Conservation (phyloP, 2,797 vertebrate species). For the Kryptopterus vitreolus region DNA sequence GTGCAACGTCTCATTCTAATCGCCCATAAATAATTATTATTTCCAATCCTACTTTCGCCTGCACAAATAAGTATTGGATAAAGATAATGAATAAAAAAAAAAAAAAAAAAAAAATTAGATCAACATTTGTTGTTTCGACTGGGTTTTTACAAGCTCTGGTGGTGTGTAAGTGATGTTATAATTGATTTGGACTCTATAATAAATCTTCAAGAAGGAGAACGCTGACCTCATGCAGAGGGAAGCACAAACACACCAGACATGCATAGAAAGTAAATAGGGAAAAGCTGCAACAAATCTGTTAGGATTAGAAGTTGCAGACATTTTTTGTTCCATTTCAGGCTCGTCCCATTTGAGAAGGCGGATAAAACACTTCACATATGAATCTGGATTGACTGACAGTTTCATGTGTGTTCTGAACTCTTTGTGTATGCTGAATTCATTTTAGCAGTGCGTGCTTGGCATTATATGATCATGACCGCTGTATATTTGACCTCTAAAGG, state of each 20-base stretch:
- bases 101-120: constrained; percentile 10
- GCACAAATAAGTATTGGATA: neutral
- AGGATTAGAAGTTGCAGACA: neutral
- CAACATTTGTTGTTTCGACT: constrained; percentile 10
- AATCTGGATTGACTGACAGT: neutral
- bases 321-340: neutral
- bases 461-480: no score
- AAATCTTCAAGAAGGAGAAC: constrained; percentile 3
- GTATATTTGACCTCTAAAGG: neutral
- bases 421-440: neutral
- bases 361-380: neutral
- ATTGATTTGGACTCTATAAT: constrained; percentile 26
- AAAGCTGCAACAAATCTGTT: neutral
- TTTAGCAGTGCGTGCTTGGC: neutral
- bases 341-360: neutral
- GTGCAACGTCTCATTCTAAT: constrained; percentile 3
- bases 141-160: neutral
- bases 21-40: constrained; percentile 18
- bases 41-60: neutral
- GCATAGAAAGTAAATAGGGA: neutral
- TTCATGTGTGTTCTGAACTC: neutral
- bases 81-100: constrained; percentile 8
- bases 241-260: neutral
- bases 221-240: neutral
- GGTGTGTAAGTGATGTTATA: neutral